Conservation (phyloP, 53 echinoderm and acorn worm species). For the Paracentrotus lividus region DNA sequence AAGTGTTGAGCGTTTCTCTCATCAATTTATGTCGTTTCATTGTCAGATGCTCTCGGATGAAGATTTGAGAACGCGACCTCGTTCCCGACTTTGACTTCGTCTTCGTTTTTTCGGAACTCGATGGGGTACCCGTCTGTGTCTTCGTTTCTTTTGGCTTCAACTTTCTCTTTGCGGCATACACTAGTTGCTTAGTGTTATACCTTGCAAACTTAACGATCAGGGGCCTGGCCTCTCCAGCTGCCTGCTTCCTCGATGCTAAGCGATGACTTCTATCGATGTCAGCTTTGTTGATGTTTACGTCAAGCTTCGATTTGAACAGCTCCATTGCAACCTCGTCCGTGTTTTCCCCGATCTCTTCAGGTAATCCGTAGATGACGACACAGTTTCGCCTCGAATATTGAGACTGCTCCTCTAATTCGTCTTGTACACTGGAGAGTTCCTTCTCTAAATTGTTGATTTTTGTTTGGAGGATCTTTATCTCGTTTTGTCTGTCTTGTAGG, state of each 20-base stretch:
- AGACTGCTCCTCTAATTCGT: too few relatives aligned
- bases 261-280: constrained; percentile 3
- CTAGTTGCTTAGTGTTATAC: not conserved
- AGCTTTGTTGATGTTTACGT: not conserved
- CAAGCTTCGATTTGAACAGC: not conserved
- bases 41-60: not conserved
- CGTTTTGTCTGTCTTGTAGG: too few relatives aligned
- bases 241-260: not conserved
- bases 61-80: not conserved
- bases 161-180: not conserved
- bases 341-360: not conserved
- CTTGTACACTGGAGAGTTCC: too few relatives aligned
- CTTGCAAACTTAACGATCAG: not conserved
- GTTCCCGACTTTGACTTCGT: too few relatives aligned
- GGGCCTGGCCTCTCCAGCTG: not conserved
- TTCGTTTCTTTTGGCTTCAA: too few relatives aligned
- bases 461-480: too few relatives aligned
- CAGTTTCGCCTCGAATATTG: too few relatives aligned
- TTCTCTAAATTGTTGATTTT: too few relatives aligned
- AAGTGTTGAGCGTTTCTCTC: not conserved
- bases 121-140: too few relatives aligned
- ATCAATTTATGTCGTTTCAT: not conserved
- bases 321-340: not conserved
- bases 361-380: too few relatives aligned
- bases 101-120: too few relatives aligned